Conservation (phyloP, 2,113 vertebrate genomes). For the Alosa alosa region DNA sequence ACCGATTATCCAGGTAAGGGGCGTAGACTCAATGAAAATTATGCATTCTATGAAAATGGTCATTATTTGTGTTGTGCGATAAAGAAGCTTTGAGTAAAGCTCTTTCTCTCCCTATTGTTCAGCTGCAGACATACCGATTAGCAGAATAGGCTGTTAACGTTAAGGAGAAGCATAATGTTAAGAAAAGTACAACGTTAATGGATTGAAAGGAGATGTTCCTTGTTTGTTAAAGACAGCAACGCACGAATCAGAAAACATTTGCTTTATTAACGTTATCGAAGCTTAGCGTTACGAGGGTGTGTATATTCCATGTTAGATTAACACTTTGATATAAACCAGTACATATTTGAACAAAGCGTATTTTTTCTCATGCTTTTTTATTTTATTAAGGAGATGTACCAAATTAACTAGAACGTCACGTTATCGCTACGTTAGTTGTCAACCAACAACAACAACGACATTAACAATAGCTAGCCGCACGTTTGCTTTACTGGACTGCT, state of each 20-base stretch:
- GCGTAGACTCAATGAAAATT: neutral
- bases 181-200: too few relatives aligned
- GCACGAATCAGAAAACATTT: slow-evolving; percentile 6
- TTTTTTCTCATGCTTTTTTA: neutral
- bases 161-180: slow-evolving; percentile 2
- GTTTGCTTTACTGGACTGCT: neutral
- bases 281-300: neutral
- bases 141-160: neutral
- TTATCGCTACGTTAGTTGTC: neutral
- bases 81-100: slow-evolving; percentile 19
- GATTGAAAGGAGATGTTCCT: neutral
- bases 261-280: neutral
- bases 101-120: slow-evolving; percentile 48
- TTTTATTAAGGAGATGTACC: neutral
- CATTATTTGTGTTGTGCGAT: neutral
- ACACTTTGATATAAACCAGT: neutral
- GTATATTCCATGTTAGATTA: neutral
- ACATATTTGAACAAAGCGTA: neutral
- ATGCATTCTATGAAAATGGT: neutral
- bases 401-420: neutral
- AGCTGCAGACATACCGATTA: slow-evolving; percentile 38
- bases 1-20: slow-evolving; percentile 58
- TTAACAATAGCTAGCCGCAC: neutral
- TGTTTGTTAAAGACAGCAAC: neutral
- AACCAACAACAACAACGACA: neutral